phyloP scores from a whole-genome alignment of 2,888 invertebrate genomes.

The Hypsopygia costalis region DNA sequence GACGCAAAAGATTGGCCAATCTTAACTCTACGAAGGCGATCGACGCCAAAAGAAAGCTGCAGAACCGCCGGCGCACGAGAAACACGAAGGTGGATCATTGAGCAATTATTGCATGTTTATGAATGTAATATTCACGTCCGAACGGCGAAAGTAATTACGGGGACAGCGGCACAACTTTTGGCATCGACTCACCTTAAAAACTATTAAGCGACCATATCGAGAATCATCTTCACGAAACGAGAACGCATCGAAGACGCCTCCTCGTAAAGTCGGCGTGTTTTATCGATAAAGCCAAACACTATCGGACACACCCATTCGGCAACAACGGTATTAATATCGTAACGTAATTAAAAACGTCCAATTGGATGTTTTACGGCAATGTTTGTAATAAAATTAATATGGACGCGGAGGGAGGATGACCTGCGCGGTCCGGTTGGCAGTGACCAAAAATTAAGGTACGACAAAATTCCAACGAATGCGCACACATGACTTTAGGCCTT shows the following conservation, averaged over 20 bases:
- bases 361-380: slow-evolving; percentile 49
- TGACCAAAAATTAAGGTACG: slow-evolving; percentile 56
- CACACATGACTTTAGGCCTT: slow-evolving; percentile 75
- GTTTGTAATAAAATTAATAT: slow-evolving; percentile 38
- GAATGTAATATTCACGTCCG: slow-evolving; percentile 54
- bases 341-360: slow-evolving; percentile 54
- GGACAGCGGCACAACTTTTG: slow-evolving; percentile 59
- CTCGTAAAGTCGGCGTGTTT: slow-evolving; percentile 39
- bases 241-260: slow-evolving; percentile 26
- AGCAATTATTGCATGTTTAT: slow-evolving; percentile 64
- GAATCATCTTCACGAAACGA: slow-evolving; percentile 31
- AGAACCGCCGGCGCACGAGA: slow-evolving; percentile 27
- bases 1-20: slow-evolving; percentile 67
- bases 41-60: slow-evolving; percentile 66
- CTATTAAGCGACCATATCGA: slow-evolving; percentile 51
- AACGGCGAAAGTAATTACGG: slow-evolving; percentile 60
- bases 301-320: slow-evolving; percentile 64
- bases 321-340: slow-evolving; percentile 46
- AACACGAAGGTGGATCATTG: slow-evolving; percentile 55
- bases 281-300: slow-evolving; percentile 64
- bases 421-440: slow-evolving; percentile 60
- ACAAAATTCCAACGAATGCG: slow-evolving; percentile 62
- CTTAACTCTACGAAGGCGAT: slow-evolving; percentile 46
- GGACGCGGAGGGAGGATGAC: slow-evolving; percentile 50
- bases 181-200: slow-evolving; percentile 56